Evolutionary conservation across 2,888 invertebrate genomes (phyloP), one percentile per base, ranked within the genome.

Genomic region (Tetranychus truncatus): DNA sequence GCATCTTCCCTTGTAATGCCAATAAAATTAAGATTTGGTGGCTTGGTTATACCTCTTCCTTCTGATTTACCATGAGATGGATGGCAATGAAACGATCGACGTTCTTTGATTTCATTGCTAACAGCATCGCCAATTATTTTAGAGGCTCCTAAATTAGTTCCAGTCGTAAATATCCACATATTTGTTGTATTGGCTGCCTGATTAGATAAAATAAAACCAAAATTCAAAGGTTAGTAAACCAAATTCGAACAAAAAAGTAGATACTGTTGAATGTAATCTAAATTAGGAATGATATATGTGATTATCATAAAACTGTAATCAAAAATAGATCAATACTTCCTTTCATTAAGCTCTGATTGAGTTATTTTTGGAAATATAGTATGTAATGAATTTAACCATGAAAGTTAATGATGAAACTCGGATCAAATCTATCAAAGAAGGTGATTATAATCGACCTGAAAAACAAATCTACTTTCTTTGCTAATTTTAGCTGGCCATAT

Each of bases 61-160:
- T 24, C 69, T n/a, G n/a, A 24, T 24, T 69, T 20, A 69, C 11
- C 11, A 69, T 69, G 69, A n/a, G 69, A 24, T 69, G 21, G 20
- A 66, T 66, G 66, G n/a, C 66, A 69, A 24, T 69, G 21, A 21
- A 69, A 45, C 34, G 75, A 55, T n/a, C 72, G 55, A n/a, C 66
- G 21, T n/a, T 72, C 75, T 21, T 71, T 69, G 6, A 71, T 72
- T 72, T 82, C 82, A 74, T 81, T 81, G 7, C 78, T 77, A 3
- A 82, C 80, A 7, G 82, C 82, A 76, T 83, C 82, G 0, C 82
- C 83, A 55, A 83, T 81, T 66, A 82, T 78, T 76, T 81, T 81
- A 6, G 81, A 78, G 6, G 81, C 78, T 0, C 82, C 82, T 9
- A 78, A 78, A 77, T 82, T 81, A n/a, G 81, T 77, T 1, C 82